Evolutionary conservation across 2,113 vertebrate genomes (phyloP), one percentile per base, ranked within the genome.

Genomic region (Oreochromis aureus): DNA sequence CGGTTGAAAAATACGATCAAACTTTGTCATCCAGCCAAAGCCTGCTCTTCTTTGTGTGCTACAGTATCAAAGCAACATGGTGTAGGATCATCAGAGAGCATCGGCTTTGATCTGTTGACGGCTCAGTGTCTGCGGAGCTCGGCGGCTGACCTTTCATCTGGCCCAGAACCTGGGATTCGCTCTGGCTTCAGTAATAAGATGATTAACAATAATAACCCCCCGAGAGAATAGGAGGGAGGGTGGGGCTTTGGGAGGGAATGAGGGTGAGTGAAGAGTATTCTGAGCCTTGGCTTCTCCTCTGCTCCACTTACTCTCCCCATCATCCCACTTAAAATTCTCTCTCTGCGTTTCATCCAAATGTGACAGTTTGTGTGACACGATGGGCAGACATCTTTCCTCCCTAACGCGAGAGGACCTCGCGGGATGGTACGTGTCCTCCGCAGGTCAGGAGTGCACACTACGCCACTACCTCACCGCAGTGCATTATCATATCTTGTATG

Each of bases 181-280:
- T 94, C 51, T n/a, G 89, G 78, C 89, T 94, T 89, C 92, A 69
- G 89, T 91, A 94, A 94, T 91, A 90, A 92, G 90, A 95, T 94
- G 92, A 94, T 95, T 93, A 93, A 92, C 93, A 93, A 94, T 95
- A 95, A 94, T 94, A 94, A 92, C 88, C 93, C 94, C 92, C 82
- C 32, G 39, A 88, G 87, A 94, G 87, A 92, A 92, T 66, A 30
- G 51, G 58, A 53, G 56, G 22, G 16, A 24, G 16, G 51, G 79
- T 34, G 46, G 46, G 5, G 46, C 46, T 34, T 22, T 53, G 10
- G 82, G 85, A 54, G 32, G 30, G 41, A 34, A 6, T 7, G 54
- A 24, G 82, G 32, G 69, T 86, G 84, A 87, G 71, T 79, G 82
- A 90, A 51, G 86, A 87, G 54, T 18, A 44, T 69, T 84, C 34